Conservation (phyloP, 2,113 vertebrate genomes). For the Gadus macrocephalus region DNA sequence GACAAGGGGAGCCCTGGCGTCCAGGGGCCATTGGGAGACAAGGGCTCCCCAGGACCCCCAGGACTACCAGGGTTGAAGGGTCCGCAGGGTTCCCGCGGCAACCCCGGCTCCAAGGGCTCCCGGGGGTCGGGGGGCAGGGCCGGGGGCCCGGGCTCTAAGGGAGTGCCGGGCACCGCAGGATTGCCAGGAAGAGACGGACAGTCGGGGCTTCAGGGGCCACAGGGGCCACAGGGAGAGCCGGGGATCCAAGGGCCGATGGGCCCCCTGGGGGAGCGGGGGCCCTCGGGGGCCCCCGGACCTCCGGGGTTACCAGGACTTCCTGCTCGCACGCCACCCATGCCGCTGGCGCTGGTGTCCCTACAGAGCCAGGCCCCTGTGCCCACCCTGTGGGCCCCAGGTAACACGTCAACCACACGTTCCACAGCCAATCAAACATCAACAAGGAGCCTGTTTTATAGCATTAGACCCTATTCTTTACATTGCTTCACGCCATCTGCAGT, state of each 20-base stretch:
- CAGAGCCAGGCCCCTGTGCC: constrained; percentile 66
- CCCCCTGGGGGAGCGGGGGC: constrained; percentile 80
- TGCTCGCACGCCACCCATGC: constrained; percentile 50
- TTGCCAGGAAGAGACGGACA: constrained; percentile 84
- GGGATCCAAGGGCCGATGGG: constrained; percentile 84
- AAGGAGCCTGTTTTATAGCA: too few species aligned
- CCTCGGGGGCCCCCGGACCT: constrained; percentile 78
- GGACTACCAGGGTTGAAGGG: constrained; percentile 87
- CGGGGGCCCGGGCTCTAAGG: constrained; percentile 81
- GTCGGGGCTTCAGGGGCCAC: constrained; percentile 79
- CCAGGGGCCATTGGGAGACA: constrained; percentile 82
- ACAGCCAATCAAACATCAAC: too few species aligned
- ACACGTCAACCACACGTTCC: neutral
- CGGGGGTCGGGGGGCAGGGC: constrained; percentile 91
- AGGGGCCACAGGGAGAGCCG: constrained; percentile 81
- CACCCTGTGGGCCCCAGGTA: constrained; percentile 54
- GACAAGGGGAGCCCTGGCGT: constrained; percentile 83
- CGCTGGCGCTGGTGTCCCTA: constrained; percentile 69
- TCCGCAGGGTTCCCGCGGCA: constrained; percentile 83
- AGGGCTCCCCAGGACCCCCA: constrained; percentile 75
- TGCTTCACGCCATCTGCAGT: too few species aligned
- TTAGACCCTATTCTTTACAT: too few species aligned
- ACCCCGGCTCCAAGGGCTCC: constrained; percentile 85
- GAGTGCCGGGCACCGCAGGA: constrained; percentile 83
- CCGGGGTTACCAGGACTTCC: constrained; percentile 78